A percentile compares a stretch with the other conserved stretches of the same genome.
phyloP scores from a whole-genome alignment of 2,888 invertebrate genomes.

The Agrilus cyanescens region DNA sequence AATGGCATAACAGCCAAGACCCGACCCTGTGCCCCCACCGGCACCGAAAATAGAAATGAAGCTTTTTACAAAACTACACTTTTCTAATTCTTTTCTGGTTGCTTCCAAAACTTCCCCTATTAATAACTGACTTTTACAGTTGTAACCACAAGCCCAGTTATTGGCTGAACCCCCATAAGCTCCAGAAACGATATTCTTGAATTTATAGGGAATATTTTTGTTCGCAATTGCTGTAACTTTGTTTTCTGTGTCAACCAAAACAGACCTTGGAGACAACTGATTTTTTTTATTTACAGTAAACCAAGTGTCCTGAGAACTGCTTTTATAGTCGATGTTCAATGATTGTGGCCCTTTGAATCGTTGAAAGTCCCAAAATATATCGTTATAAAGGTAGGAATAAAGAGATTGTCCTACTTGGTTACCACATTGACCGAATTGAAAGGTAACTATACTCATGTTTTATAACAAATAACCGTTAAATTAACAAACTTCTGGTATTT shows the following conservation, averaged over 20 bases:
- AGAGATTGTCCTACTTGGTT: conserved; percentile 40
- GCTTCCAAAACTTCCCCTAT: conserved; percentile 29
- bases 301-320: conserved; percentile 34
- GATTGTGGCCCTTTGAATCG: conserved; percentile 19
- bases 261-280: conserved; percentile 33
- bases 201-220: conserved; percentile 26
- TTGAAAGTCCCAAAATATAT: conserved; percentile 22
- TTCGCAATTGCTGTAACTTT: conserved; percentile 34
- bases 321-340: conserved; percentile 27
- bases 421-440: conserved; percentile 45
- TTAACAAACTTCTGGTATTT: too few species aligned
- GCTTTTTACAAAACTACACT: conserved; percentile 32
- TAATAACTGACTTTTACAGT: conserved; percentile 31
- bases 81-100: conserved; percentile 35
- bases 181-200: conserved; percentile 33
- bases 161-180: conserved; percentile 39
- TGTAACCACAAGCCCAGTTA: conserved; percentile 43
- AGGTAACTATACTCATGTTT: conserved; percentile 32
- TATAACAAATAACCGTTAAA: too few species aligned
- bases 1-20: conserved; percentile 37
- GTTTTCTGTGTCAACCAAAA: conserved; percentile 40
- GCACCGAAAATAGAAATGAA: conserved; percentile 38
- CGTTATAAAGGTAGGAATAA: conserved; percentile 33
- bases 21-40: conserved; percentile 44
- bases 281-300: conserved; percentile 30